Conservation (phyloP, 2,113 vertebrate genomes). For the Peromyscus maniculatus region DNA sequence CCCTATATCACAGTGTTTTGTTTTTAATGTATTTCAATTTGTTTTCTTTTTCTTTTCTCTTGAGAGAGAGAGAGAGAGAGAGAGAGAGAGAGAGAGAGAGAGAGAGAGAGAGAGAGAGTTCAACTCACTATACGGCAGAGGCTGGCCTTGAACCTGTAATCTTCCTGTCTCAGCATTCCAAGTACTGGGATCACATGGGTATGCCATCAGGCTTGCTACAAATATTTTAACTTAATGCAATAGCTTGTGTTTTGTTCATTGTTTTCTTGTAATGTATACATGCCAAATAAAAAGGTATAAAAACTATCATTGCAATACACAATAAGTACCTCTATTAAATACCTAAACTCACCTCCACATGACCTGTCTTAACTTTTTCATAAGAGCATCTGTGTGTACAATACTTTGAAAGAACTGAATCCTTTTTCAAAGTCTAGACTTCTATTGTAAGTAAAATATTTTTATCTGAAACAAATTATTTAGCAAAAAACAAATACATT, state of each 20-base stretch:
- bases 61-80: not conserved
- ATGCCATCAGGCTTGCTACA: not conserved
- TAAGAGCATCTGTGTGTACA: not conserved
- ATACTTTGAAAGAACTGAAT: not conserved
- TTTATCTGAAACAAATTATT: conserved; percentile 56
- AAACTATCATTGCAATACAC: not conserved
- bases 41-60: not conserved
- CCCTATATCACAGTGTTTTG: not conserved
- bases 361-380: conserved; percentile 39
- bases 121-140: too few species aligned
- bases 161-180: not conserved
- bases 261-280: not conserved
- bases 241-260: conserved; percentile 20
- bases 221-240: conserved; percentile 51
- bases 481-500: conserved; percentile 9
- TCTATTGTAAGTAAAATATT: conserved; percentile 40
- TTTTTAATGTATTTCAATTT: conserved; percentile 29
- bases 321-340: conserved; percentile 15
- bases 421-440: conserved; percentile 51
- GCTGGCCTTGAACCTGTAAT: not conserved
- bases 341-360: not conserved
- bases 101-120: not conserved
- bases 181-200: not conserved
- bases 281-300: conserved; percentile 26
- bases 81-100: not conserved